Conservation (phyloP, 2,888 invertebrate species). For the Tuta absoluta region DNA sequence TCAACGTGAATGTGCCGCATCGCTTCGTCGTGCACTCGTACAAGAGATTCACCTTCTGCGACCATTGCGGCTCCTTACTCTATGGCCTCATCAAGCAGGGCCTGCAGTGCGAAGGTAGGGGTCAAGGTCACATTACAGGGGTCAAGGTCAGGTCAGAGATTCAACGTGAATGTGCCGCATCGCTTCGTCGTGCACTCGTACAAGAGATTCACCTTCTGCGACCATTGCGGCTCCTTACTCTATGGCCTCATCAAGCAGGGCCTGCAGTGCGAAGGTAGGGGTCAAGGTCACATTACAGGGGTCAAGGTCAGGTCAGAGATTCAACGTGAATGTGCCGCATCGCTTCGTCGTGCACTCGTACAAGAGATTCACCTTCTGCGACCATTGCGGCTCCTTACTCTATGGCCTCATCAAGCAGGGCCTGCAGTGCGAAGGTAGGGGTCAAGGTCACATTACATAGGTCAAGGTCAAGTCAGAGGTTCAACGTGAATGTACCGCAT, state of each 20-base stretch:
- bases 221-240: constrained; percentile 98
- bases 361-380: constrained; percentile 99
- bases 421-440: no score
- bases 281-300: not conserved
- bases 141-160: no score
- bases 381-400: no score
- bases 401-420: no score
- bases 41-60: constrained; percentile 99
- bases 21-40: constrained; percentile 97
- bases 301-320: not conserved
- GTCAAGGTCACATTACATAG: not conserved
- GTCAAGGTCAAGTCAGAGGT: not conserved
- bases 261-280: constrained; percentile 93
- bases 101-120: constrained; percentile 93
- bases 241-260: constrained; percentile 98
- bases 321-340: no score
- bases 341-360: constrained; percentile 97
- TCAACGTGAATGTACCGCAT: no score
- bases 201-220: constrained; percentile 99
- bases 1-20: constrained; percentile 99
- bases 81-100: constrained; percentile 98
- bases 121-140: not conserved
- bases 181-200: constrained; percentile 97
- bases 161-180: no score
- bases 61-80: constrained; percentile 98